A percentile compares a stretch with the other conserved stretches of the same genome.
These are phyloP conservation scores for Dendrolimus houi DNA, from an alignment of 2,888 invertebrate genomes.

Conservation along the genomic window DNA sequence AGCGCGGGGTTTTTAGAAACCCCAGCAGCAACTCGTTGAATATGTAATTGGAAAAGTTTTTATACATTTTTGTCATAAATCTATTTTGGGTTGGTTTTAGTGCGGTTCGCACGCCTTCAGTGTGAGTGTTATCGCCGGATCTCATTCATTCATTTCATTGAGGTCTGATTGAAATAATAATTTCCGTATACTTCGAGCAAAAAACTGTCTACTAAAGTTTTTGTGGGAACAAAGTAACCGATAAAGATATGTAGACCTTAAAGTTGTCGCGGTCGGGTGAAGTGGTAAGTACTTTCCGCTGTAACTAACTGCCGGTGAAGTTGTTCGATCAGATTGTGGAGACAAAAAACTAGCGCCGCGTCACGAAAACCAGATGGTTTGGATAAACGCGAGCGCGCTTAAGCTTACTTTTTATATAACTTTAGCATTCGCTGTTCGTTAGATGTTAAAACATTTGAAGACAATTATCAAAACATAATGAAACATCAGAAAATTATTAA, in stretches of 20 bases:
- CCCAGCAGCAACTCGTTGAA: slow-evolving; percentile 57
- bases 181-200: background rate
- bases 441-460: no score
- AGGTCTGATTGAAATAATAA: slow-evolving; percentile 6
- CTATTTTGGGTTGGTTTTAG: slow-evolving; percentile 31
- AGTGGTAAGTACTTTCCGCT: slow-evolving; percentile 45
- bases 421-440: no score
- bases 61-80: slow-evolving; percentile 41
- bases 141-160: slow-evolving; percentile 14
- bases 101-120: slow-evolving; percentile 13
- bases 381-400: slow-evolving; percentile 46
- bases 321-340: slow-evolving; percentile 54
- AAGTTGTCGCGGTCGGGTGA: slow-evolving; percentile 33
- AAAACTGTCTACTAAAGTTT: slow-evolving; percentile 20
- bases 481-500: no score
- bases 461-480: no score
- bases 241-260: slow-evolving; percentile 35
- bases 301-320: slow-evolving; percentile 47
- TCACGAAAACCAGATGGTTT: slow-evolving; percentile 45
- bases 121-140: slow-evolving; percentile 9
- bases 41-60: slow-evolving; percentile 69
- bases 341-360: slow-evolving; percentile 41
- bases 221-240: slow-evolving; percentile 27
- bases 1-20: slow-evolving; percentile 53
- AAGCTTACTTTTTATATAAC: slow-evolving; percentile 19